Base-by-base conservation (phyloP, 2,113 vertebrate genomes). In the Fregetta grallaria region DNA sequence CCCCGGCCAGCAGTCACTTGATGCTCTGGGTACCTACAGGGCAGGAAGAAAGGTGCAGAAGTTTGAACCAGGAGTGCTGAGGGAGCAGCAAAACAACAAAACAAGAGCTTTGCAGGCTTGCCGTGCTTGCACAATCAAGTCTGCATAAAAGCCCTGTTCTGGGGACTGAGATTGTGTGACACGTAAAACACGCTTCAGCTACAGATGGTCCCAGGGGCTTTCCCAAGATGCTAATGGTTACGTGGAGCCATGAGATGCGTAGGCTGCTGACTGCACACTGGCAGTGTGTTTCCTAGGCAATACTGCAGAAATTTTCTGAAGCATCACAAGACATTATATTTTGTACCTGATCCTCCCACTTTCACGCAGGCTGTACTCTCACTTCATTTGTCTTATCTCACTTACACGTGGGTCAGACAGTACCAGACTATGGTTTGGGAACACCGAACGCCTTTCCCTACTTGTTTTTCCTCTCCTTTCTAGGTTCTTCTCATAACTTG, bases 271-370 rank as follows among this genome's bases (percentile, higher is more conserved):
- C 72, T 90, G 83, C 53, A 85, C 88, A 90, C 94, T 90, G 81
- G 66, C 68, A 88, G 68, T 11, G 34, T 58, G 87, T 90, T 93
- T 96, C 93, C 94, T 85, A 82, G 86, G 91, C 79, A 92, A 94
- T 70, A 40, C 70, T 67, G 79, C 44, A 82, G 40, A 68, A 47
- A 59, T 30, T 29, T 59, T 55, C 58, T 65, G 18, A 79, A 52
- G 20, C 13, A 63, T 38, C 74, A 86, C 40, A n/a, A 22, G 66
- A 65, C 15, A 2, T 7, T 27, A 3, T 26, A 45, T 56, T 75
- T 44, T 50, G 2, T 23, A 61, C 58, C 52, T 47, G 42, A 88
- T 71, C 56, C 68, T 84, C 72, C 71, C 81, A 36, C 80, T 70
- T 81, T 36, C 66, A 70, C 26, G 78, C 10, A n/a, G 55, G 49